Conservation (phyloP, 1,140 invertebrate species). For the Musca domestica region DNA sequence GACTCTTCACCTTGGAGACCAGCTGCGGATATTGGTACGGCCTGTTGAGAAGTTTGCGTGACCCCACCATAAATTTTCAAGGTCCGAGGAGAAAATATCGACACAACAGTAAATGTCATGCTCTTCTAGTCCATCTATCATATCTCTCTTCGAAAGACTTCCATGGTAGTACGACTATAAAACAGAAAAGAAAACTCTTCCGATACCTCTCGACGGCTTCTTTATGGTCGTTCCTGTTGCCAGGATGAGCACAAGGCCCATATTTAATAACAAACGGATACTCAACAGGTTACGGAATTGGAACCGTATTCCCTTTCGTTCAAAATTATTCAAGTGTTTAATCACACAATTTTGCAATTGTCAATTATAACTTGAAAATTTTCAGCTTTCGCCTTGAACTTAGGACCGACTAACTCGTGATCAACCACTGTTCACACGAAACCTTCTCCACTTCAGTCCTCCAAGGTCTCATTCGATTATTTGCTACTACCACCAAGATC, state of each 20-base stretch:
- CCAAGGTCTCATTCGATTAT: too few relatives aligned
- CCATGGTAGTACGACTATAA: slow-evolving; percentile 35
- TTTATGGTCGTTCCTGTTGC: slow-evolving; percentile 57
- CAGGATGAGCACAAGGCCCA: slow-evolving; percentile 36
- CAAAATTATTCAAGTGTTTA: too few relatives aligned
- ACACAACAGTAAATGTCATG: slow-evolving; percentile 33
- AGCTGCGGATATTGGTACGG: slow-evolving; percentile 58
- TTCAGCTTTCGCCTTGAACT: slow-evolving; percentile 66
- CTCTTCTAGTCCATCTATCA: slow-evolving; percentile 27
- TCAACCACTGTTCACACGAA: too few relatives aligned
- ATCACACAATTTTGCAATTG: too few relatives aligned
- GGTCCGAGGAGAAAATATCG: slow-evolving; percentile 35
- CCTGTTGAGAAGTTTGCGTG: slow-evolving; percentile 39
- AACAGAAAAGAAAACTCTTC: slow-evolving; percentile 37
- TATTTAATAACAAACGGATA: too few relatives aligned
- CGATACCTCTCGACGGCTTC: slow-evolving; percentile 41
- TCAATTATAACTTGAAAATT: slow-evolving; percentile 30
- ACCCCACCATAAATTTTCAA: slow-evolving; percentile 39
- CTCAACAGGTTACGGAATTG: not conserved
- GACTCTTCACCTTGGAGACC: slow-evolving; percentile 87
- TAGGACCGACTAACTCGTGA: slow-evolving; percentile 87
- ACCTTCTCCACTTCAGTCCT: too few relatives aligned
- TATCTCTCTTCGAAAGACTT: slow-evolving; percentile 34
- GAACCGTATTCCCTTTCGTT: too few relatives aligned
- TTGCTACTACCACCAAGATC: too few relatives aligned